Base-by-base conservation (phyloP, 1,140 invertebrate genomes). In the Drosophila navojoa region DNA sequence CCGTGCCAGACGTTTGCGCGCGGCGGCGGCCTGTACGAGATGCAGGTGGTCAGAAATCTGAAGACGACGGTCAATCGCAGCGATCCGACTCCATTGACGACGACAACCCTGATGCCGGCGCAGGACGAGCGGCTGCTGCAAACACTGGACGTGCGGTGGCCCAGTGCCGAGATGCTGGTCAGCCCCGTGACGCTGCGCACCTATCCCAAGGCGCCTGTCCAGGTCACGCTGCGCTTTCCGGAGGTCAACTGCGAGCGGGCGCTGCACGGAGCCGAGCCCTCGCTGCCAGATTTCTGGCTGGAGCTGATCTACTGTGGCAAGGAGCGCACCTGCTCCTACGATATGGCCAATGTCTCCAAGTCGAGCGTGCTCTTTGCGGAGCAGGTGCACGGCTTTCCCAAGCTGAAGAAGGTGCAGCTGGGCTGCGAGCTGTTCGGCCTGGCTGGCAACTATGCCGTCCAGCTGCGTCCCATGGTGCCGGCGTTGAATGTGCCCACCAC, bases 251-350 rank as follows among this genome's bases (percentile, higher is more conserved):
- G 96, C 85, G 71, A 90, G 38, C 92, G 92, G 5, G 76, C 73
- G 0, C 85, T 90, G 19, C 81, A 92, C 16, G 93, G 93, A 7
- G 84, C 94, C 52, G 93, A 94, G 9, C 35, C 72, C 0, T 92
- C 92, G 5, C 92, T 96, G 52, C 95, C 95, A 0, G 95, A 96
- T 74, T 95, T 95, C 68, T 95, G 94, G 95, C 79, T 96, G 58
- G 95, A 97, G 84, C 91, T 97, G 7, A 93, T 96, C 59, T 97
- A 96, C 79, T 97, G 96, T 77, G 96, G 96, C 27, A 94, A 94
- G 70, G 93, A 94, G 1, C 93, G 93, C 58, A 92, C 92, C 4
- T 91, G 90, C 60, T 70, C 63, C 11, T 58, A 79, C 5, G 29
- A 22, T 38, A 9, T 66, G 0, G 22, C 54, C 59, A 91, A 90